phyloP scores from a whole-genome alignment of 2,113 vertebrate genomes.

The Rhagologus leucostigma region DNA sequence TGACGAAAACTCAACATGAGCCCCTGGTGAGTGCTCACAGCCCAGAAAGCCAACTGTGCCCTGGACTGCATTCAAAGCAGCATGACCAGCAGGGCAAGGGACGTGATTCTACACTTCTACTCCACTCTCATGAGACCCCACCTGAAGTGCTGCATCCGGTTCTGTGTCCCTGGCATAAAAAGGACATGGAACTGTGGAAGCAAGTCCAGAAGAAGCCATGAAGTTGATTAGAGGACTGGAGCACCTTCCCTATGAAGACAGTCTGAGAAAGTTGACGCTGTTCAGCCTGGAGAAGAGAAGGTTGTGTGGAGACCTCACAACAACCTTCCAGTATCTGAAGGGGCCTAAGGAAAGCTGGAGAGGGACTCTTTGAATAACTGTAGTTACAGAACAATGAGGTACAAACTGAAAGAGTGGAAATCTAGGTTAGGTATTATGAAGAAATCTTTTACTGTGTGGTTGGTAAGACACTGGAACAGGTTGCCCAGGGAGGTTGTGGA shows the following conservation, averaged over 20 bases:
- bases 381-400: background rate
- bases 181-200: background rate
- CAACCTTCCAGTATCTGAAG: background rate
- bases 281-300: background rate
- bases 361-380: background rate
- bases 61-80: background rate
- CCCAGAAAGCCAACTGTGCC: background rate
- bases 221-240: background rate
- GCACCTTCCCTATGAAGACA: background rate
- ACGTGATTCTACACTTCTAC: background rate
- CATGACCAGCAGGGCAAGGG: fast-evolving
- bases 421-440: background rate
- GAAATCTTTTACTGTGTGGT: background rate
- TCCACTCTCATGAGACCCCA: fast-evolving
- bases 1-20: background rate
- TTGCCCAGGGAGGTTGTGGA: background rate
- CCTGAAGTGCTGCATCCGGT: background rate
- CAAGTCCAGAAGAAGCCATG: background rate
- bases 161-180: background rate
- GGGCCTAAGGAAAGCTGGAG: background rate
- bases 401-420: background rate
- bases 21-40: fast-evolving
- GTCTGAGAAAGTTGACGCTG: background rate
- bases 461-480: background rate
- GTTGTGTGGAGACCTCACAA: background rate